Evolutionary conservation across 2,797 vertebrate species (phyloP), one percentile per base, ranked within the genome.

Genomic region (Siniperca obscura): DNA sequence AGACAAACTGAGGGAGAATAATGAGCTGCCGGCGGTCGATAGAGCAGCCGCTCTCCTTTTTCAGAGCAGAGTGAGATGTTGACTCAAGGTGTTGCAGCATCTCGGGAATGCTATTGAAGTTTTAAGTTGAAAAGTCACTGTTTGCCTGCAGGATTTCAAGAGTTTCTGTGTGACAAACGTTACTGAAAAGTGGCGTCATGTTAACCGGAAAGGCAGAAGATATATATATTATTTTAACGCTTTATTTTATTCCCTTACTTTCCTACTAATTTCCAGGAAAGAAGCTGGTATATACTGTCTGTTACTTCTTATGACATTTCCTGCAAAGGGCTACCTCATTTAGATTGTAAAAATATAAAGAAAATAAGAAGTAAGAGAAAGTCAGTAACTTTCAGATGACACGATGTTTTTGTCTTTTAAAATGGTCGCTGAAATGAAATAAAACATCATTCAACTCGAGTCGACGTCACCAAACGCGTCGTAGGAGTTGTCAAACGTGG

Each of bases 21-120:
- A 81, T 46, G 83, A 70, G 53, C 38, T 1, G 52, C 7, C 48
- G 1, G 66, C 53, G 66, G 81, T 79, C 36, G 70, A 85, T 74
- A 2, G 53, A 59, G 64, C 52, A 0, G 59, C 74, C 67, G n/a
- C 70, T 67, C 34, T 61, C 53, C 74, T 55, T 75, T 86, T 76
- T 91, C 83, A 74, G 86, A 81, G 83, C 74, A 13, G 46, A 3
- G 83, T 87, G 91, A 88, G 80, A 93, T 93, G 91, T 94, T 93
- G 90, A 93, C 92, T 92, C 80, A 92, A 89, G 92, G 91, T 87
- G 92, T 88, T 87, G 86, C 88, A 89, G 93, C 83, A 82, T 89
- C 80, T 80, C 6, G 60, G 87, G 91, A 93, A 94, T 93, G 88
- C 76, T 56, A 86, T 87, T 93, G 92, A 93, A 90, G 90, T 74